phyloP scores from a whole-genome alignment of 2,113 vertebrate species.

The Gambusia holbrooki region DNA sequence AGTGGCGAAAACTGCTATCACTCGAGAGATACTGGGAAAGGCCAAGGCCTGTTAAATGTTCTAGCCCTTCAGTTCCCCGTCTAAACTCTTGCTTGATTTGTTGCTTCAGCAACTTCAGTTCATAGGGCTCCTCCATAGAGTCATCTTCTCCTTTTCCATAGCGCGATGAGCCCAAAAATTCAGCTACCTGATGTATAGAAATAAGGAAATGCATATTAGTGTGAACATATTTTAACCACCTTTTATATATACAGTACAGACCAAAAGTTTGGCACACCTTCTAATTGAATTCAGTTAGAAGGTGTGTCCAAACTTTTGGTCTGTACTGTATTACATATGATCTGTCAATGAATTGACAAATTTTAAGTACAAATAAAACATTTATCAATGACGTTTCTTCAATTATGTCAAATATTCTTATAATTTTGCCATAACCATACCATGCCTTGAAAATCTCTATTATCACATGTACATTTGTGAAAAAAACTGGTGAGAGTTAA shows the following conservation, averaged over 20 bases:
- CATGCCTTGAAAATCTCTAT: too few species aligned
- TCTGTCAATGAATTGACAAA: neutral
- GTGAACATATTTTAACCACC: neutral
- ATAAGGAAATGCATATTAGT: neutral
- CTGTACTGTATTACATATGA: neutral
- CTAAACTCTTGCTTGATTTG: slow-evolving; percentile 99
- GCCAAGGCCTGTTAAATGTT: slow-evolving; percentile 90
- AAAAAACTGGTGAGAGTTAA: too few species aligned
- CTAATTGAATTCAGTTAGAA: too few species aligned
- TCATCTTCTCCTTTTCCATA: slow-evolving; percentile 96
- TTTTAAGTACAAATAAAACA: neutral
- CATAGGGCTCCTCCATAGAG: slow-evolving; percentile 97
- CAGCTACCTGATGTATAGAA: slow-evolving; percentile 78
- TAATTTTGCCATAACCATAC: too few species aligned
- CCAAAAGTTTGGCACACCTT: too few species aligned
- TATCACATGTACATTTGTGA: too few species aligned
- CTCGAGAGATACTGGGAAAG: slow-evolving; percentile 92
- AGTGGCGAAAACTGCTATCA: slow-evolving; percentile 91
- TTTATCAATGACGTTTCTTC: neutral
- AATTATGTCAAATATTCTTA: too few species aligned
- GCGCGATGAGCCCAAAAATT: slow-evolving; percentile 84
- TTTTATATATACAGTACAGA: neutral
- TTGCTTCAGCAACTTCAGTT: slow-evolving; percentile 95
- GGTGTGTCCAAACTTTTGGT: too few species aligned
- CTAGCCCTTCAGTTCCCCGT: slow-evolving; percentile 91